Base-by-base conservation (phyloP, 2,888 invertebrate species). In the Invenusta paracnida region DNA sequence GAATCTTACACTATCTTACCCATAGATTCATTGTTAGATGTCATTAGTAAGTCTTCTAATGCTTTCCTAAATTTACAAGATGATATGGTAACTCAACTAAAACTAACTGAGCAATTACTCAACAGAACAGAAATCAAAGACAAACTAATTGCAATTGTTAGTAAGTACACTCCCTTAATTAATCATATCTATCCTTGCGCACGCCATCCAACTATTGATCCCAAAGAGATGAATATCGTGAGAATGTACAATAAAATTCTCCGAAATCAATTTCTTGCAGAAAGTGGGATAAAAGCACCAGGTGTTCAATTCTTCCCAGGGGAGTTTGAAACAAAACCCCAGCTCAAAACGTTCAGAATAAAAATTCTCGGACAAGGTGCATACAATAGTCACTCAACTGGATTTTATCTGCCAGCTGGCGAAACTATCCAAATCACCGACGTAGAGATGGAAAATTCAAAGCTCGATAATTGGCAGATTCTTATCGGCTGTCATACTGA, bases 231-330 rank as follows among this genome's bases (percentile, higher is more conserved):
- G 13, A 28, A 29, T 5, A 2, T 82, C n/a, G 27, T 82, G 1
- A 27, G 2, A 82, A 23, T 29, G 1, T 30, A 30, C 29, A 30
- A 30, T n/a, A n/a, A 11, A 83, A 5, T 83, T 2, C 67, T 83
- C 17, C 30, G 31, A 66, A 84, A 67, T 84, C 66, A 84, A 67
- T 81, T 84, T n/a, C n/a, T 84, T 13, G 29, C 73, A 2, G 73
- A 84, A 28, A 67, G 67, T 81, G 67, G 84, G 2, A 67, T 81
- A 1, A 84, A 84, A 67, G 73, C 67, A 0, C 84, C 84, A 1
- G 67, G 84, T 23, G 27, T 84, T 28, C 28, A 84, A 27, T 25
- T 67, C 28, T 84, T 84, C 23, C 84, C 84, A 84, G 84, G 84
- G 1, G 84, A 84, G 28, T 84, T 67, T 67, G 67, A n/a, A 23